Evolutionary conservation across 1,140 invertebrate species (phyloP).

Genomic region (Lepidurus couesii): DNA sequence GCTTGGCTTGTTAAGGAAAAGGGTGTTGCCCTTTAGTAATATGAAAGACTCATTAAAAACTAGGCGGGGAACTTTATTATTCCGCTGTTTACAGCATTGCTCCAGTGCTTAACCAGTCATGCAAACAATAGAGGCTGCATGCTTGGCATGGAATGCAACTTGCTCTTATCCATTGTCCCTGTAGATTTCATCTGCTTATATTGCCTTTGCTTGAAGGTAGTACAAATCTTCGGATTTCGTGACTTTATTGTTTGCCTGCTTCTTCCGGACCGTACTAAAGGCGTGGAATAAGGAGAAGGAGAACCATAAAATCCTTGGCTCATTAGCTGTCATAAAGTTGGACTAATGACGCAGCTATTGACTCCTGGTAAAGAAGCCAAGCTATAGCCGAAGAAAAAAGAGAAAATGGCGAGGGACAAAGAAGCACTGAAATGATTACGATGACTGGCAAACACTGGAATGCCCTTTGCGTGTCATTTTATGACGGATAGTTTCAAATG

Average conservation of each 20-base stretch:
- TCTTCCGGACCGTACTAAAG: neutral
- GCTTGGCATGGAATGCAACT: neutral
- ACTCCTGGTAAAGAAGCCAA: neutral
- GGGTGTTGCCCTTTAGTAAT: neutral
- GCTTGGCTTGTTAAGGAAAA: neutral
- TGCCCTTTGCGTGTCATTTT: slow-evolving; percentile 14
- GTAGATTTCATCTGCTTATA: neutral
- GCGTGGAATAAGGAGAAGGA: neutral
- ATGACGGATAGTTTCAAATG: neutral
- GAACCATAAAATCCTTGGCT: slow-evolving; percentile 10
- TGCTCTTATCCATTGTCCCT: neutral
- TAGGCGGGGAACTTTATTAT: neutral
- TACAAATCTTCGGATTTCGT: neutral
- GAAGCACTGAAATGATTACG: neutral
- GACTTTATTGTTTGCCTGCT: neutral
- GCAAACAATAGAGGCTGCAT: neutral
- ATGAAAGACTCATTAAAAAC: slow-evolving; percentile 1
- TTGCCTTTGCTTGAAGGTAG: neutral
- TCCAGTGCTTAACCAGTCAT: neutral
- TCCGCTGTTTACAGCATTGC: neutral
- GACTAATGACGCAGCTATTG: neutral
- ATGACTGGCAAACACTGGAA: neutral
- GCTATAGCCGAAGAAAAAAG: neutral
- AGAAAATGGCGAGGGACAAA: neutral
- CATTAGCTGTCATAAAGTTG: slow-evolving; percentile 6